phyloP scores from a whole-genome alignment of 92 coral and sea anemone species.

The Micromussa lordhowensis region DNA sequence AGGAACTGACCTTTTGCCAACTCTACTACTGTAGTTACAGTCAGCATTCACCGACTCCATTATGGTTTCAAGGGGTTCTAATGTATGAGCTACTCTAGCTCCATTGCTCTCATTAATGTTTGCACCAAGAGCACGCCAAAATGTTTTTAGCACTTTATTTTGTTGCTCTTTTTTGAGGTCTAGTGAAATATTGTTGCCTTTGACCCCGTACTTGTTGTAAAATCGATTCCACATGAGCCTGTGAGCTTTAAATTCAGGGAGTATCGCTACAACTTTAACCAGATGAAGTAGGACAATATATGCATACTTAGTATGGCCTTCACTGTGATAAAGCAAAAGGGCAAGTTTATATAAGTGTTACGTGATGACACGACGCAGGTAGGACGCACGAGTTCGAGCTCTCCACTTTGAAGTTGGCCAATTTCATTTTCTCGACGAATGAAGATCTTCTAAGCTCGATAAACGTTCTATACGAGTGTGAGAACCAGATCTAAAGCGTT shows the following conservation, averaged over 20 bases:
- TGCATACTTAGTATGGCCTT: no score
- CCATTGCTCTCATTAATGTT: conserved; percentile 30
- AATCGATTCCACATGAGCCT: conserved; percentile 46
- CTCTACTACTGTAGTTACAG: conserved; percentile 12
- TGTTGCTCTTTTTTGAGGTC: conserved; percentile 47
- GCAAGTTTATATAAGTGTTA: no score
- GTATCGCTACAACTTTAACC: conserved; percentile 28
- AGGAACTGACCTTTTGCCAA: neutral
- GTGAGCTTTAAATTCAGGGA: conserved; percentile 46
- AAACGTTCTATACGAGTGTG: no score
- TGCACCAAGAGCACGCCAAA: conserved; percentile 55
- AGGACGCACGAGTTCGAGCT: no score
- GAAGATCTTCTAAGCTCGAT: no score
- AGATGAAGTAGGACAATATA: conserved; percentile 51
- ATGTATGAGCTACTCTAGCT: conserved; percentile 36
- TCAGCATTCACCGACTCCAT: conserved; percentile 49
- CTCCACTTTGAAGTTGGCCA: no score
- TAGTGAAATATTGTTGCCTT: conserved; percentile 52
- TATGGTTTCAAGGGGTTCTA: conserved; percentile 41
- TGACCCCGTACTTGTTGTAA: conserved; percentile 42
- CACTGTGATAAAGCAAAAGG: no score
- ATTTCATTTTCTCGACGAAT: no score
- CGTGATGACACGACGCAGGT: no score
- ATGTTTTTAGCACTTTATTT: conserved; percentile 62
- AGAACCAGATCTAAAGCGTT: no score